These are phyloP conservation scores for Oreochromis mossambicus DNA, from an alignment of 2,797 vertebrate species.

Conservation along the genomic window DNA sequence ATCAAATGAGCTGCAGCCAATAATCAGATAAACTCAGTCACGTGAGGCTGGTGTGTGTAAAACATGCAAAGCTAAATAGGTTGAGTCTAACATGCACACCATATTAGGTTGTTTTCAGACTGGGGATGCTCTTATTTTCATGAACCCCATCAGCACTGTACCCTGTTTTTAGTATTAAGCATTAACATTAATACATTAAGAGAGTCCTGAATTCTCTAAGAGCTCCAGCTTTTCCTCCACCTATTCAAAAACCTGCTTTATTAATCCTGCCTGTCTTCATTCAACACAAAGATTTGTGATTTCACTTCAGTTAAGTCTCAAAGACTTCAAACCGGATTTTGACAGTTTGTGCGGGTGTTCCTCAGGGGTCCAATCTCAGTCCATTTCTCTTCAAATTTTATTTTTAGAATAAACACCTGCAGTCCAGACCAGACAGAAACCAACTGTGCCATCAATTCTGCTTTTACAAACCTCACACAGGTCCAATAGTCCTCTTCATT, in stretches of 20 bases:
- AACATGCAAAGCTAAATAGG: background rate
- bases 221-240: background rate
- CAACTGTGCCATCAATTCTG: background rate
- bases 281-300: background rate
- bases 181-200: background rate
- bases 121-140: accelerated
- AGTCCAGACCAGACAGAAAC: accelerated
- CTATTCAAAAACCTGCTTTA: background rate
- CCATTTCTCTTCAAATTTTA: background rate
- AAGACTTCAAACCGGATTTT: background rate
- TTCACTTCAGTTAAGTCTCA: background rate
- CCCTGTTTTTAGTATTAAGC: background rate
- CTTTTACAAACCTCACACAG: background rate
- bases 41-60: background rate
- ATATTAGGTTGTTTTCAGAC: background rate
- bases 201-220: background rate
- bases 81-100: background rate
- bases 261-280: background rate
- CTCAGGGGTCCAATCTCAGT: background rate
- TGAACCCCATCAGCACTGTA: background rate
- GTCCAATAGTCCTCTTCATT: background rate
- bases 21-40: background rate
- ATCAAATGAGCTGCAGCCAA: background rate
- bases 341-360: background rate
- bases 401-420: background rate